Conservation (phyloP, 2,797 vertebrate genomes). For the Botia kubotai region DNA sequence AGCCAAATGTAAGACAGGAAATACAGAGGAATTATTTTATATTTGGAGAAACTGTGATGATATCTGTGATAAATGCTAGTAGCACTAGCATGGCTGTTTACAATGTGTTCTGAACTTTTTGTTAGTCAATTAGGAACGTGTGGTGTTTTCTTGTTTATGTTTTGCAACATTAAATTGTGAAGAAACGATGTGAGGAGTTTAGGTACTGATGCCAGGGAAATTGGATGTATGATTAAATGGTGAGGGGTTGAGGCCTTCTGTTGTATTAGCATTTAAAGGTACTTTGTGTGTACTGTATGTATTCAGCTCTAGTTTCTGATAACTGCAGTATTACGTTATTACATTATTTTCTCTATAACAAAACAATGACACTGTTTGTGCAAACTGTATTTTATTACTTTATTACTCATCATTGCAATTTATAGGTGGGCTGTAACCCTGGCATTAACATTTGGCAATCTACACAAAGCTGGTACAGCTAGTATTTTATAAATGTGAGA, state of each 20-base stretch:
- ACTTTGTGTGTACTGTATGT: slow-evolving; percentile 32
- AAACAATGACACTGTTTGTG: slow-evolving; percentile 37
- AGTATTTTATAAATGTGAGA: slow-evolving; percentile 33
- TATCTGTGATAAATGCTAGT: slow-evolving; percentile 24
- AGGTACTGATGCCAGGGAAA: slow-evolving; percentile 51
- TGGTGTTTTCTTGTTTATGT: slow-evolving; percentile 43
- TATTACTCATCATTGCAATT: neutral
- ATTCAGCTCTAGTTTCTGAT: slow-evolving; percentile 44
- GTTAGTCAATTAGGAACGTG: slow-evolving; percentile 42
- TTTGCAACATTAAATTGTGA: slow-evolving; percentile 47
- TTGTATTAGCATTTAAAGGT: slow-evolving; percentile 50
- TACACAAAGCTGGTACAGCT: neutral
- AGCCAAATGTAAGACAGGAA: slow-evolving; percentile 25
- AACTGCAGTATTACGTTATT: slow-evolving; percentile 66
- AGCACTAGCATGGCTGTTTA: slow-evolving; percentile 33
- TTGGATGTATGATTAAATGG: slow-evolving; percentile 45
- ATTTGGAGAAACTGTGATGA: slow-evolving; percentile 48
- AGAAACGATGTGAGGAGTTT: slow-evolving; percentile 39
- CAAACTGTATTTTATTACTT: slow-evolving; percentile 27
- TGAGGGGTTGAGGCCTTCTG: slow-evolving; percentile 31
- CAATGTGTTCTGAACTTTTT: slow-evolving; percentile 35
- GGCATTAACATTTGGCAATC: slow-evolving; percentile 3
- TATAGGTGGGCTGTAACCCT: slow-evolving; percentile 9
- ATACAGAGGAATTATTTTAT: slow-evolving; percentile 30
- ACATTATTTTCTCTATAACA: slow-evolving; percentile 49